Conservation (phyloP, 1,140 invertebrate species). For the Polyergus mexicanus region DNA sequence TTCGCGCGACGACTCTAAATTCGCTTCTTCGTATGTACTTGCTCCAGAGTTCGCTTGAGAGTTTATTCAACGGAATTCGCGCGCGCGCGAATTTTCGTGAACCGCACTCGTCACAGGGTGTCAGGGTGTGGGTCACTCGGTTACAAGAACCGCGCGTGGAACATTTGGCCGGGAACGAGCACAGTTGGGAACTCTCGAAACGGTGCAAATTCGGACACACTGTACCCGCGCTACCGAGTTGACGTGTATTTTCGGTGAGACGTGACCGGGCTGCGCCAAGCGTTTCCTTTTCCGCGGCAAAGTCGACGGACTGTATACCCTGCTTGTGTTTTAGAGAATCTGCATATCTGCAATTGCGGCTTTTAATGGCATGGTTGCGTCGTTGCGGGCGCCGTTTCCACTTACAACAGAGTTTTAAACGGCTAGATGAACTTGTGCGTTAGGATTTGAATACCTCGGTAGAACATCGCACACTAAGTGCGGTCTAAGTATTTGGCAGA, state of each 20-base stretch:
- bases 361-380: constrained; percentile 8
- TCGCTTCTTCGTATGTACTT: neutral
- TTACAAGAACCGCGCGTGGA: constrained; percentile 65
- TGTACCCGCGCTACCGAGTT: constrained; percentile 17
- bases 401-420: constrained; percentile 12
- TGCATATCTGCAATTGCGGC: neutral
- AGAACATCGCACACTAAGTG: too few species aligned
- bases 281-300: constrained; percentile 47
- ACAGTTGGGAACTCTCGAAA: constrained; percentile 68
- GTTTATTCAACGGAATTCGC: constrained; percentile 48
- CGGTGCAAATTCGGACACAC: constrained; percentile 10
- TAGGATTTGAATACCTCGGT: neutral
- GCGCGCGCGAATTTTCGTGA: constrained; percentile 20
- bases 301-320: constrained; percentile 8
- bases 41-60: constrained; percentile 36
- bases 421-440: neutral
- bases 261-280: constrained; percentile 46
- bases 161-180: constrained; percentile 68
- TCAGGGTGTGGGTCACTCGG: constrained; percentile 60
- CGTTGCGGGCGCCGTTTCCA: neutral
- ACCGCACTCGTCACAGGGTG: constrained; percentile 44
- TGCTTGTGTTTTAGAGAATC: neutral
- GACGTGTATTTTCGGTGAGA: constrained; percentile 55
- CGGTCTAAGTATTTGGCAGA: neutral
- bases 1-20: constrained; percentile 33